phyloP scores from a whole-genome alignment of 2,797 vertebrate genomes.

The Crocodylus rhombifer region DNA sequence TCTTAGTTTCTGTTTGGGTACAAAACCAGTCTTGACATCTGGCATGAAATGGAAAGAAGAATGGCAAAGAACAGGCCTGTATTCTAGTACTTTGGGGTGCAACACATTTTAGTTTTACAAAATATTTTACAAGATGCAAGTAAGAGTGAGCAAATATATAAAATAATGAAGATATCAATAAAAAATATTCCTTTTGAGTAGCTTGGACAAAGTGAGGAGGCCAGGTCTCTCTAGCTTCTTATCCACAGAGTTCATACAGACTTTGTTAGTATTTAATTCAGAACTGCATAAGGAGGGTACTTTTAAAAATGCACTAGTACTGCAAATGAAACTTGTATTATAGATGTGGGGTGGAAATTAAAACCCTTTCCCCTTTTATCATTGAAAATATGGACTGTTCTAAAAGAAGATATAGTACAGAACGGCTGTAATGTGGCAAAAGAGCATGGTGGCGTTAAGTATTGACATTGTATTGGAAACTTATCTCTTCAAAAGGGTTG shows the following conservation, averaged over 20 bases:
- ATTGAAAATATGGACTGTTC: background rate
- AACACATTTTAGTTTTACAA: background rate
- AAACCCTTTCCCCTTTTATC: background rate
- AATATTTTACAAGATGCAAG: too few species aligned
- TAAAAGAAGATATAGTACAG: background rate
- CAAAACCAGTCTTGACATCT: too few species aligned
- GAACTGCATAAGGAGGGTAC: background rate
- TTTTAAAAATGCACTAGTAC: background rate
- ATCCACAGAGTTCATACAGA: background rate
- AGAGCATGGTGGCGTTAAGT: background rate
- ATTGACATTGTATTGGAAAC: background rate
- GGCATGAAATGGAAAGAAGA: too few species aligned
- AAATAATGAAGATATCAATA: background rate
- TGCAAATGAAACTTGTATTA: background rate
- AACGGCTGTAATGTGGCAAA: background rate
- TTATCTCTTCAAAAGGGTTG: slow-evolving; percentile 9
- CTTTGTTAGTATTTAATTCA: background rate
- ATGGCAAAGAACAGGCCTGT: background rate
- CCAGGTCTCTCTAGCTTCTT: background rate
- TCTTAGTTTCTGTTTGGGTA: too few species aligned
- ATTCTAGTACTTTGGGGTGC: background rate
- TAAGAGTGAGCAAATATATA: too few species aligned
- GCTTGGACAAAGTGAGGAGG: background rate
- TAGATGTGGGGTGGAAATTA: slow-evolving; percentile 26
- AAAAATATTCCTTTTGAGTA: background rate